Conservation (phyloP, 2,797 vertebrate genomes). For the Rhabdomys pumilio region DNA sequence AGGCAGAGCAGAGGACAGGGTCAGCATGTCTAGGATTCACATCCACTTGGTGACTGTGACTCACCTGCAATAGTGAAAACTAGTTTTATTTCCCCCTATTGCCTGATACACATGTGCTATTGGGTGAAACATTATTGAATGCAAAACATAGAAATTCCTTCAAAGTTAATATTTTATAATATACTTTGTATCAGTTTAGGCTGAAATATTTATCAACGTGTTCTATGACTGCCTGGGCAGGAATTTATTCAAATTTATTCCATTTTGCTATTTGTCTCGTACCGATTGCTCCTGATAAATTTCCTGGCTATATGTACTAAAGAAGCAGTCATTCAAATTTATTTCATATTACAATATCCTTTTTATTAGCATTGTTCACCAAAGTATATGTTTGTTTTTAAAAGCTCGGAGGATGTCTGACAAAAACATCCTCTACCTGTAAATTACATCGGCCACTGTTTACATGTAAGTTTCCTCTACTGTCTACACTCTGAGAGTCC, state of each 20-base stretch:
- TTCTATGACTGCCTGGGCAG: slow-evolving; percentile 46
- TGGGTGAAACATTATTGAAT: slow-evolving; percentile 29
- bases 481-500: neutral
- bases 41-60: rapidly evolving
- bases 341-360: slow-evolving; percentile 55
- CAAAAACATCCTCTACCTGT: neutral
- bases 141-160: slow-evolving; percentile 4
- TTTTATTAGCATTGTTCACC: slow-evolving; percentile 68
- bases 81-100: neutral
- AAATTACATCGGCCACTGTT: neutral
- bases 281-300: slow-evolving; percentile 54
- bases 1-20: too few relatives aligned
- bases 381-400: slow-evolving; percentile 34
- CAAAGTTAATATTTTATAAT: slow-evolving; percentile 73
- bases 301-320: slow-evolving; percentile 42
- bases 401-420: neutral
- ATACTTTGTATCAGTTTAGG: slow-evolving; percentile 59
- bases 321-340: slow-evolving; percentile 69
- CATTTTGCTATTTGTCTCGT: slow-evolving; percentile 61
- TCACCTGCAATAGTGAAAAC: neutral
- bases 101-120: neutral
- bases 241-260: slow-evolving; percentile 79
- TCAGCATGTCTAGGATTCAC: neutral
- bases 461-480: neutral
- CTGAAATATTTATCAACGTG: slow-evolving; percentile 75